Base-by-base conservation (phyloP, 1,140 invertebrate species). In the Nylanderia fulva region DNA sequence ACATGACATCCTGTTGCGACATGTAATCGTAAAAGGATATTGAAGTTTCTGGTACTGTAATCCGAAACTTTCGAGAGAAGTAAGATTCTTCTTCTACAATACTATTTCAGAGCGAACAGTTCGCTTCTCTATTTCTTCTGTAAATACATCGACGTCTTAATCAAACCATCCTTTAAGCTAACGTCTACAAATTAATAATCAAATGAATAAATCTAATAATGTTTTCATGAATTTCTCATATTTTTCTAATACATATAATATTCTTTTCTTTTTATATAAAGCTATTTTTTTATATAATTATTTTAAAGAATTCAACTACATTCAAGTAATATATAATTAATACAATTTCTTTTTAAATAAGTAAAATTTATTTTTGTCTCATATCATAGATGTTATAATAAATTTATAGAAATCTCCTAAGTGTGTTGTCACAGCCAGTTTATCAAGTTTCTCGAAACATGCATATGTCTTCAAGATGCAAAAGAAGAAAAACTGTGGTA, bases 11-110 rank as follows among this genome's bases (percentile, higher is more conserved):
- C 66, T 72, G 66, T 72, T 82, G 77, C 77, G 66, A 82, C 77
- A 45, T 82, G 77, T 82, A 82, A 82, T 82, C 77, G 77, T 82
- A 82, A 82, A 72, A 72, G 66, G 77, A 71, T 82, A 72, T 72
- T 71, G 77, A 82, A 82, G 77, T 82, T 80, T 82, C 77, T 71
- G 77, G 54, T 82, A 72, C 52, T 24, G 77, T 82, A 72, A 82
- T 72, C 77, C 77, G 54, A 82, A 82, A 82, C 64, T 82, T 82
- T 71, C 8, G 11, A 58, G 15, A 48, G 13, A 82, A 82, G 27
- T 82, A 71, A 82, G 69, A 82, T 60, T 82, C 77, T 58, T 21
- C 77, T 60, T 82, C 27, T 42, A 42, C 39, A 63, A 33, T 42
- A 61, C 15, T 36, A 39, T 58, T 5, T 58, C 52, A 15, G n/a